Base-by-base conservation (phyloP, 2,113 vertebrate species). In the Macroglossus sobrinus region DNA sequence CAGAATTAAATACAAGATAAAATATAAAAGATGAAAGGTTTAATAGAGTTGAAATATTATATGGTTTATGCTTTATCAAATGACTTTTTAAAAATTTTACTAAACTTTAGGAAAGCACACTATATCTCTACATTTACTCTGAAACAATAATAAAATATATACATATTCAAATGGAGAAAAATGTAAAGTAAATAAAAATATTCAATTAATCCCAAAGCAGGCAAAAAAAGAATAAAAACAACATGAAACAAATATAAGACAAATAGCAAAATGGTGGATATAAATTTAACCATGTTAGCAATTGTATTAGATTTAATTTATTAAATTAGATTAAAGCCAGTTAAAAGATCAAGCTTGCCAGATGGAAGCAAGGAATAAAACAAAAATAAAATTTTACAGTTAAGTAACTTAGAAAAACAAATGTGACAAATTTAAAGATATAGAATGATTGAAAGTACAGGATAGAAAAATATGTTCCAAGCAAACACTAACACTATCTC, bases 221-320 rank as follows among this genome's bases (percentile, higher is more conserved):
- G 10, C 26, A 59, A 69, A 89, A 89, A 84, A 75, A 4, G 21
- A 24, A 35, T 30, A 89, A 61, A 74, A 92, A 18, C 30, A 47
- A 50, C 35, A 69, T 26, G 14, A 11, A 7, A 57, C 9, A 55
- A 91, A 93, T 38, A 79, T 63, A n/a, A 93, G 91, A 45, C 68
- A 57, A 55, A 64, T 26, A 89, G 61, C 4, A 89, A 95, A 66
- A 78, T 84, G 30, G 7, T 84, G 2, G 28, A 40, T 63, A n/a
- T 28, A 84, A 26, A 63, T 14, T 38, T 82, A 72, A 22, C 22
- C 35, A 40, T 50, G n/a, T 68, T 88, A 91, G 30, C 71, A 88
- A 74, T 74, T 93, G 79, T 33, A 88, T 80, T 55, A 95, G 79
- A 74, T 63, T 59, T 55, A 84, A 92, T 85, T 85, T 91, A 91